Conservation (phyloP, 2,888 invertebrate genomes). For the Nasonia oneida region DNA sequence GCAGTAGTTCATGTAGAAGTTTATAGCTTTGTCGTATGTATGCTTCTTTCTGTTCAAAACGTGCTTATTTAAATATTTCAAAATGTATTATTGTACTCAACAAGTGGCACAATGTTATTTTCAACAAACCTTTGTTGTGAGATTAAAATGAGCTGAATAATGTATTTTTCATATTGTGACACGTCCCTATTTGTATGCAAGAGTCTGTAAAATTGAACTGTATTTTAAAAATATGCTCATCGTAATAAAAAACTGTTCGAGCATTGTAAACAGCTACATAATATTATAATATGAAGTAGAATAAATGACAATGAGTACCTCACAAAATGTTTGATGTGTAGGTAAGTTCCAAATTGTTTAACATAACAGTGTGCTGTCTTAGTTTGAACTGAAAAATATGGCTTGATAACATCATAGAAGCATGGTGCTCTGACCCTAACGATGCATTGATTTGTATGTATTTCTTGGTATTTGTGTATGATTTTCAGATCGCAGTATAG, state of each 20-base stretch:
- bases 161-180: conserved; percentile 69
- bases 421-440: conserved; percentile 82
- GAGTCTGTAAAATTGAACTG: conserved; percentile 68
- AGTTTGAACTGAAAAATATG: conserved; percentile 81
- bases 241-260: background rate
- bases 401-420: conserved; percentile 82
- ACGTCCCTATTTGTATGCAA: conserved; percentile 74
- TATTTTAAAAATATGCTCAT: background rate
- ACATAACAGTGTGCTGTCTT: conserved; percentile 80
- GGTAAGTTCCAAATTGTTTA: conserved; percentile 81
- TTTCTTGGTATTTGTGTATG: conserved; percentile 82
- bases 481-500: conserved; percentile 83
- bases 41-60: conserved; percentile 7
- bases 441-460: conserved; percentile 83
- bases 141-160: conserved; percentile 69
- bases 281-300: background rate
- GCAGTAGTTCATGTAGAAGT: conserved; percentile 25
- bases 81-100: background rate
- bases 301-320: conserved; percentile 72
- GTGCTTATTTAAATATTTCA: conserved; percentile 1
- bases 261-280: background rate
- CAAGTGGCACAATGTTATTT: background rate
- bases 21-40: background rate
- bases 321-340: conserved; percentile 76
- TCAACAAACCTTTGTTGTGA: conserved; percentile 47